Base-by-base conservation (phyloP, 2,113 vertebrate species). In the Physeter macrocephalus region DNA sequence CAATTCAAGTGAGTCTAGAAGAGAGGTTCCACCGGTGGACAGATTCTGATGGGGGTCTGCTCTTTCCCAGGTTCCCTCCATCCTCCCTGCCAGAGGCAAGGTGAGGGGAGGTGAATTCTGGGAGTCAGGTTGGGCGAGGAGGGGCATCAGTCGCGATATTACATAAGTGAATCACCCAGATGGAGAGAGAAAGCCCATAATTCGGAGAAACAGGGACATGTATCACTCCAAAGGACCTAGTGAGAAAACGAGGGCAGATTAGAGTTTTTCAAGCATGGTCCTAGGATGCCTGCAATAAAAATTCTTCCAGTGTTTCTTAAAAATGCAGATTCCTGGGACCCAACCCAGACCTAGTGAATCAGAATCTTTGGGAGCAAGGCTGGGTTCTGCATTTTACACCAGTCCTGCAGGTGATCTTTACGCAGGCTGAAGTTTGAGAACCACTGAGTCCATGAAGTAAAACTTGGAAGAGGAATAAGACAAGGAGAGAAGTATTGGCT, bases 391-490 rank as follows among this genome's bases (percentile, higher is more conserved):
- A 18, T 34, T 94, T 87, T 34, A 27, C 0, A 34, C 17, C 39
- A 3, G 9, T 34, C 67, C 36, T 23, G 27, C 39, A 0, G 4
- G 52, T 54, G 36, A 25, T 10, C n/a, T 64, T 49, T 17, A 25
- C 6, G 17, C 8, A 23, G 27, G 11, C 41, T 71, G 2, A 39
- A 90, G 17, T 12, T 1, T 66, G 74, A 74, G 43, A 39, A 86
- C 15, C 6, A 20, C 0, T n/a, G 67, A 72, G 21, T 39, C 9
- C n/a, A 29, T 0, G 2, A 8, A 23, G 18, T 31, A 66, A 31
- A 54, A 57, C 27, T 59, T 88, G 46, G 69, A 88, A 69, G 34
- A 88, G 41, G 46, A 92, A 71, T 10, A 25, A 88, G 57, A 36
- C 12, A 62, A 67, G 3, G 52, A 61, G 21, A 54, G 12, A 77